Percentiles rank a stretch among this genome's conserved stretches.
Evolutionary conservation across 2,888 invertebrate genomes (phyloP).

Genomic region (Gryllus longicercus): DNA sequence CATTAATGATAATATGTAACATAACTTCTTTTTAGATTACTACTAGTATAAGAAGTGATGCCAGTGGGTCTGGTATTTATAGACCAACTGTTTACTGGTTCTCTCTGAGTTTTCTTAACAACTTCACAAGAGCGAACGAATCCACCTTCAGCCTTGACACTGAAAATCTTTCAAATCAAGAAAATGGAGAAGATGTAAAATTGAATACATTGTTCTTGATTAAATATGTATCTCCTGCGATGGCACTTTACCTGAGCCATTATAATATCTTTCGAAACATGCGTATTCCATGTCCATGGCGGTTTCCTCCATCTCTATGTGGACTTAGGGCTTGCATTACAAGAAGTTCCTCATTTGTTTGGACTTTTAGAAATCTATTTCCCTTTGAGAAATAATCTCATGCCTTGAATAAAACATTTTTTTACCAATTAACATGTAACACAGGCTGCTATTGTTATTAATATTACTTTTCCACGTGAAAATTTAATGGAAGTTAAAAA

Average conservation of each 20-base stretch:
- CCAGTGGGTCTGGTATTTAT: no score
- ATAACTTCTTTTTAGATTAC: no score
- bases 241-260: background rate
- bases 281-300: background rate
- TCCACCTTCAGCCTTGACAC: no score
- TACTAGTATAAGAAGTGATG: no score
- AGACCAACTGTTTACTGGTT: no score
- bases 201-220: background rate
- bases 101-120: no score
- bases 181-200: background rate
- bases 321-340: background rate
- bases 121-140: no score
- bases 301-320: background rate
- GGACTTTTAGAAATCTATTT: no score
- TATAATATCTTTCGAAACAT: background rate
- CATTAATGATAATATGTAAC: no score
- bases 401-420: background rate
- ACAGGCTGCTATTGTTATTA: constrained; percentile 27
- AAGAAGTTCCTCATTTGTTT: no score
- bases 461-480: constrained; percentile 31
- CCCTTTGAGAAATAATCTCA: no score
- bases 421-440: constrained; percentile 30
- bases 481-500: constrained; percentile 35
- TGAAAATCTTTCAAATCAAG: background rate
- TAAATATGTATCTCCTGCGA: background rate